Evolutionary conservation across 2,888 invertebrate genomes (phyloP), one percentile per base, ranked within the genome.

Genomic region (Kuschelorhynchus macadamiae): DNA sequence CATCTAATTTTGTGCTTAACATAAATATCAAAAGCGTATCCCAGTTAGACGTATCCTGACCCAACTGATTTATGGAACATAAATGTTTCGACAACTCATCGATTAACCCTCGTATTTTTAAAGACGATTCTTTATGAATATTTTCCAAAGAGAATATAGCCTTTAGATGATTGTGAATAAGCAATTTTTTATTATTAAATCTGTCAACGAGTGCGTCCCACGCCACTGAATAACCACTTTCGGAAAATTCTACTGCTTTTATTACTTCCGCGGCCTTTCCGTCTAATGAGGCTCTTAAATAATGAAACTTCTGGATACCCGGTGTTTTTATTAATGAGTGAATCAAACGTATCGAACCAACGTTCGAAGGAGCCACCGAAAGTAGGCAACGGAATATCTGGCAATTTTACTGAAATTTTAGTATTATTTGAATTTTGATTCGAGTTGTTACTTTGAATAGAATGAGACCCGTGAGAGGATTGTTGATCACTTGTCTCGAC

Each of bases 31-130:
- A 25, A 25, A 25, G 3, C 4, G 25, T 25, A 7, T 25, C 25
- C 25, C 25, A 25, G 25, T 25, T 25, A 7, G 25, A 25, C 25
- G 25, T 25, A 7, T 25, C 52, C 32, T 50, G 50, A 9, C 11
- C n/a, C 30, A 57, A 70, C 33, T 18, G 17, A 12, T 8, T 56
- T 18, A 64, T 39, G 7, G 57, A 42, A 16, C 57, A 20, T 33
- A 67, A 42, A 62, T 67, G 60, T 50, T 62, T 36, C 20, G 36
- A 74, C 74, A 78, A 7, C 36, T 60, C 42, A 14, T 61, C 56
- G 11, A 67, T 17, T 30, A 67, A 55, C 14, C 12, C 30, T 32
- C 53, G 20, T 17, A 49, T 49, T 14, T 20, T 39, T 30, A 5
- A n/a, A 9, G 72, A 7, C 61, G 71, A 5, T 75, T 77, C 39